Conservation (phyloP, 2,888 invertebrate species). For the Merodon equestris region DNA sequence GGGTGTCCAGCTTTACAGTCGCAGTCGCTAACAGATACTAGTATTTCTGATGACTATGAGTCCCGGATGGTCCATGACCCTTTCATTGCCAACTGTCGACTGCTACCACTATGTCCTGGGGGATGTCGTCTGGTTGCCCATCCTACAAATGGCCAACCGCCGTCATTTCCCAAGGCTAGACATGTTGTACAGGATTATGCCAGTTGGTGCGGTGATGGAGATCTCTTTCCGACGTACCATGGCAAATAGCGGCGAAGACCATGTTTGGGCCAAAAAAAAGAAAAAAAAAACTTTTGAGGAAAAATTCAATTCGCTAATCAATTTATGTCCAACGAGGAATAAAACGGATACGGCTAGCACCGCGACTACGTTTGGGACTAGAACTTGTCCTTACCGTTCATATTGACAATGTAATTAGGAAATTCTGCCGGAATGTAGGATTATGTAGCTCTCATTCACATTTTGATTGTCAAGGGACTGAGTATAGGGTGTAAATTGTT, state of each 20-base stretch:
- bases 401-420: slow-evolving; percentile 67
- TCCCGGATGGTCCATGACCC: slow-evolving; percentile 31
- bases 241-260: slow-evolving; percentile 31
- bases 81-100: slow-evolving; percentile 18
- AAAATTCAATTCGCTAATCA: slow-evolving; percentile 67
- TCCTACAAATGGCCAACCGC: slow-evolving; percentile 17
- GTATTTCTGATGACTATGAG: slow-evolving; percentile 34
- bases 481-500: slow-evolving; percentile 31
- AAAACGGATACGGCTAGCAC: slow-evolving; percentile 33
- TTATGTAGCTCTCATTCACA: no score
- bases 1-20: slow-evolving; percentile 16
- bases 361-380: slow-evolving; percentile 4
- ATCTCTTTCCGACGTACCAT: neutral
- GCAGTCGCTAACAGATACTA: slow-evolving; percentile 13
- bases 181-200: slow-evolving; percentile 26
- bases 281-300: slow-evolving; percentile 35
- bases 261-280: slow-evolving; percentile 11
- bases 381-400: slow-evolving; percentile 43
- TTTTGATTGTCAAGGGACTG: slow-evolving; percentile 21
- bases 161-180: slow-evolving; percentile 26
- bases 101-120: slow-evolving; percentile 40
- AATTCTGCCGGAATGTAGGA: slow-evolving; percentile 46
- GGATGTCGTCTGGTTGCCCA: slow-evolving; percentile 53
- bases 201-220: slow-evolving; percentile 18
- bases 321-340: slow-evolving; percentile 60